These are phyloP conservation scores for Cydia amplana DNA, from an alignment of 1,140 invertebrate genomes.

Conservation along the genomic window DNA sequence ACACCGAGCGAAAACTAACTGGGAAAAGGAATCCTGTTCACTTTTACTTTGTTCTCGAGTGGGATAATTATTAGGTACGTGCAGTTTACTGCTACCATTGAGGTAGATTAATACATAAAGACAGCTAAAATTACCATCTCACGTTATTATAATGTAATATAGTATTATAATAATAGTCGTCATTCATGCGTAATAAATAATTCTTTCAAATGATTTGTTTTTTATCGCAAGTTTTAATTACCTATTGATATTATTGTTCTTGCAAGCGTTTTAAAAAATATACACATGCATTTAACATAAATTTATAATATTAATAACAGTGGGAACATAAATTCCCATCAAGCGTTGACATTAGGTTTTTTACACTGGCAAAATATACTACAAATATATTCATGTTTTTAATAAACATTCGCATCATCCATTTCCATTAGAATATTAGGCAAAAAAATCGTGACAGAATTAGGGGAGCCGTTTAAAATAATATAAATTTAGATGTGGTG, in stretches of 20 bases:
- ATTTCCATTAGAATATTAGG: slow-evolving; percentile 19
- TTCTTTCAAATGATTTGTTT: no score
- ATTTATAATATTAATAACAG: no score
- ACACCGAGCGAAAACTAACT: slow-evolving; percentile 57
- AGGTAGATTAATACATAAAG: not conserved
- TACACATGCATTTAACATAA: no score
- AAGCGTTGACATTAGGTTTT: not conserved
- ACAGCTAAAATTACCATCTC: no score
- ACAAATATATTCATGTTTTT: not conserved
- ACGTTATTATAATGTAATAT: no score
- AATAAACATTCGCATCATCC: slow-evolving; percentile 10
- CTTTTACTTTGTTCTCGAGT: slow-evolving; percentile 45
- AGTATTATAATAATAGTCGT: no score
- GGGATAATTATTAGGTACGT: slow-evolving; percentile 45
- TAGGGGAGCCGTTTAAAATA: slow-evolving; percentile 65
- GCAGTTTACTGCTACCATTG: not conserved
- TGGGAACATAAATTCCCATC: not conserved
- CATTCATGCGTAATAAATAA: no score
- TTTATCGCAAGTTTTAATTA: no score
- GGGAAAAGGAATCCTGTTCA: slow-evolving; percentile 46
- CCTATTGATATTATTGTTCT: no score
- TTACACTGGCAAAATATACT: no score
- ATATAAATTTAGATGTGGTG: slow-evolving; percentile 68
- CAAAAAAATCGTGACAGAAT: slow-evolving; percentile 41
- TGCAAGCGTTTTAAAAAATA: no score